phyloP scores from a whole-genome alignment of 1,140 invertebrate genomes.

The Drosophila repletoides region DNA sequence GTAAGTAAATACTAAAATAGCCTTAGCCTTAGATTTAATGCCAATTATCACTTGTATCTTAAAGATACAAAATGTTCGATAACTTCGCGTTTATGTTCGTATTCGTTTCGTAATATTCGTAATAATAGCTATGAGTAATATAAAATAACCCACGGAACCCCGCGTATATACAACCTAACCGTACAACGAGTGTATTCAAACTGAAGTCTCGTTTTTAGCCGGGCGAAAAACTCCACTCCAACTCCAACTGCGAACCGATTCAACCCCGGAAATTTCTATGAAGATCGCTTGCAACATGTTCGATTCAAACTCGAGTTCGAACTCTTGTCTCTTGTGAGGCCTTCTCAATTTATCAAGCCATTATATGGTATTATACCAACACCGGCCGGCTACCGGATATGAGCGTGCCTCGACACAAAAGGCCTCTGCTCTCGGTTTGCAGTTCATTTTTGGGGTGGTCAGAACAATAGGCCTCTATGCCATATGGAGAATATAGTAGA shows the following conservation, averaged over 20 bases:
- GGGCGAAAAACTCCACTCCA: slow-evolving; percentile 17
- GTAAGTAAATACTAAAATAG: slow-evolving; percentile 44
- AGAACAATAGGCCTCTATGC: slow-evolving; percentile 49
- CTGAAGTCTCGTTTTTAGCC: slow-evolving; percentile 31
- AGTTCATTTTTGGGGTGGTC: slow-evolving; percentile 54
- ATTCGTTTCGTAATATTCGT: slow-evolving; percentile 44
- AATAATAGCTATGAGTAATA: slow-evolving; percentile 10
- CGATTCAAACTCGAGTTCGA: slow-evolving; percentile 1
- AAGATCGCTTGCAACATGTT: slow-evolving; percentile 35
- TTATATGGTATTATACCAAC: slow-evolving; percentile 47
- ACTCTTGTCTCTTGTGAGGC: background rate
- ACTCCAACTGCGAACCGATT: slow-evolving; percentile 9
- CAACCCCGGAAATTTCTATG: slow-evolving; percentile 36
- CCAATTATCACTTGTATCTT: slow-evolving; percentile 20
- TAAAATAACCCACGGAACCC: slow-evolving; percentile 23
- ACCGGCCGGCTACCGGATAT: slow-evolving; percentile 67
- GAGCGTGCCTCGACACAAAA: slow-evolving; percentile 67
- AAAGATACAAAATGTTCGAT: slow-evolving; percentile 23
- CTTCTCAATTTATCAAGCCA: slow-evolving; percentile 51
- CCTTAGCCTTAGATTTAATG: too few relatives aligned
- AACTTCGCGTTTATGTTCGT: slow-evolving; percentile 3
- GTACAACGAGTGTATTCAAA: slow-evolving; percentile 51
- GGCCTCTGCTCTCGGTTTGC: slow-evolving; percentile 30
- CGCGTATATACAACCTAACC: slow-evolving; percentile 64
- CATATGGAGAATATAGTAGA: slow-evolving; percentile 25